Evolutionary conservation across 2,113 vertebrate genomes (phyloP).

Genomic region (Hipposideros armiger): DNA sequence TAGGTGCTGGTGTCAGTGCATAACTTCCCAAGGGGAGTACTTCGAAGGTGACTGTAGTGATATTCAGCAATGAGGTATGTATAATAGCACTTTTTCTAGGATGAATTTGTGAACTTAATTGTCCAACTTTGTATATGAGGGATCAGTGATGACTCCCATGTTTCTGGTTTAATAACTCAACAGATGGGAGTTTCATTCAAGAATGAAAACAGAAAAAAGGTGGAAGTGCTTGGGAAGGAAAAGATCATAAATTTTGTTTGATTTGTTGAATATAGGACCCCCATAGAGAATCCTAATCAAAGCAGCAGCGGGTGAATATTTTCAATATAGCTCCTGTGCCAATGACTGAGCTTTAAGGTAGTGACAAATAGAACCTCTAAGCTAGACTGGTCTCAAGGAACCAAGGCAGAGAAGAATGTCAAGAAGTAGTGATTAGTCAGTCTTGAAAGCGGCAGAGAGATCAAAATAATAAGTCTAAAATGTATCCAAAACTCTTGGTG

Average conservation of each 20-base stretch:
- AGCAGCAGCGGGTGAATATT: background rate
- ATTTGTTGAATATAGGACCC: background rate
- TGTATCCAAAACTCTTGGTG: background rate
- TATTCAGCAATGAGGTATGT: no score
- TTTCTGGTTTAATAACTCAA: constrained; percentile 55
- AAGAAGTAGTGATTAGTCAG: background rate
- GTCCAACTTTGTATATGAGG: background rate
- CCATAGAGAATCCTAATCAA: background rate
- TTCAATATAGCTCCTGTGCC: background rate
- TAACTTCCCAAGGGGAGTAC: no score
- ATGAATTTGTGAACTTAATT: no score
- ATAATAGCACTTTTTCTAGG: no score
- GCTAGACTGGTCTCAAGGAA: background rate
- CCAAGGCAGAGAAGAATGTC: background rate
- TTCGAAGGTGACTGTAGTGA: no score
- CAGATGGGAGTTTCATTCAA: background rate
- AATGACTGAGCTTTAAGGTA: background rate
- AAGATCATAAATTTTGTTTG: constrained; percentile 14
- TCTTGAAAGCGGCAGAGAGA: background rate
- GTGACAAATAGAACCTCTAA: background rate
- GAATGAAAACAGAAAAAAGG: constrained; percentile 31
- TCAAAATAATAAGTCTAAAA: background rate
- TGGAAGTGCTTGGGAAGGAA: background rate
- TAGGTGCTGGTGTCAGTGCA: no score
- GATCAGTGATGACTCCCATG: background rate